phyloP scores from a whole-genome alignment of 2,888 invertebrate species.

The Stegophylla sp. region DNA sequence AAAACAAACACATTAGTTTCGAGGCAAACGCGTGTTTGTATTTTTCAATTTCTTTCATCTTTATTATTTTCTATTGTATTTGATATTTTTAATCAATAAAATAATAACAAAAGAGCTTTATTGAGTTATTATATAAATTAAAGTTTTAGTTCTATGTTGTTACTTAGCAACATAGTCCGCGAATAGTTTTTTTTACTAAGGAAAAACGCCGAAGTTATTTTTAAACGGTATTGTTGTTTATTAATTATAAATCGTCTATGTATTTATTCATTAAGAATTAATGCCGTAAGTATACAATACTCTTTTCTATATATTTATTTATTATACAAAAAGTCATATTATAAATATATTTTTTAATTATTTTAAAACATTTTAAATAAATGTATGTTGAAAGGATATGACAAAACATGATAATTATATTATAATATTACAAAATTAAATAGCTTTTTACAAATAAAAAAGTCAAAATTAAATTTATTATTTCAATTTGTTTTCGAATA shows the following conservation, averaged over 20 bases:
- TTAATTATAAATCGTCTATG: background rate
- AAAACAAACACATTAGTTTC: too few relatives aligned
- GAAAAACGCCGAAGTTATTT: background rate
- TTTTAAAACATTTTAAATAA: background rate
- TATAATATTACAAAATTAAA: background rate
- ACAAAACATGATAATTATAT: background rate
- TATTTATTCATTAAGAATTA: background rate
- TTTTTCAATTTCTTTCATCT: too few relatives aligned
- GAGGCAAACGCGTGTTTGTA: too few relatives aligned
- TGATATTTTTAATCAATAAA: too few relatives aligned
- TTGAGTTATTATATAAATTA: background rate
- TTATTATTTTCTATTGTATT: too few relatives aligned
- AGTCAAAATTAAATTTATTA: background rate
- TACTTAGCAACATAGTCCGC: background rate
- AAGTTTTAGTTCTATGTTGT: background rate
- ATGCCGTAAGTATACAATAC: background rate
- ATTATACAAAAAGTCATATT: too few relatives aligned
- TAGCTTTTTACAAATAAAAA: background rate
- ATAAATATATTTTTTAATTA: background rate
- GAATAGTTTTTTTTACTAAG: background rate
- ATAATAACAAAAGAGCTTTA: conserved; percentile 13
- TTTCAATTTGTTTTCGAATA: background rate
- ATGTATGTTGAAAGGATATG: background rate
- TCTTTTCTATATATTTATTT: too few relatives aligned
- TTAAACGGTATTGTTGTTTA: background rate